phyloP scores from a whole-genome alignment of 2,888 invertebrate species.

The Metalampra italica region DNA sequence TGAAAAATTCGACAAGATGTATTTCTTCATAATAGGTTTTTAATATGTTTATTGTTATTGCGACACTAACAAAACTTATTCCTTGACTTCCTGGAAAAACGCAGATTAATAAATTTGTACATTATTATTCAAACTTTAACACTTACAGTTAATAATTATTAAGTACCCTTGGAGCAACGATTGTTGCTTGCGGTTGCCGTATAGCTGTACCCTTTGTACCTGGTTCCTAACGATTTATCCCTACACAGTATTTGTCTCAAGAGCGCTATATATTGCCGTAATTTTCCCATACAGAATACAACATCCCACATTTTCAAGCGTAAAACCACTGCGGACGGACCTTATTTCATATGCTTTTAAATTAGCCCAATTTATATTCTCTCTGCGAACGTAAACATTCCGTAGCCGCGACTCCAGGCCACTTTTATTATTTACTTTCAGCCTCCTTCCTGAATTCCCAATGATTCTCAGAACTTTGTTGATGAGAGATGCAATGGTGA shows the following conservation, averaged over 20 bases:
- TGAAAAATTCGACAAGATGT: too few relatives aligned
- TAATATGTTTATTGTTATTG: too few relatives aligned
- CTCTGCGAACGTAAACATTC: slow-evolving; percentile 35
- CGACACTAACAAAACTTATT: too few relatives aligned
- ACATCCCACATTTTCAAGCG: slow-evolving; percentile 2
- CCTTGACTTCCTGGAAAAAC: too few relatives aligned
- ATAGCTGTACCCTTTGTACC: too few relatives aligned
- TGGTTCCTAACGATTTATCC: not conserved
- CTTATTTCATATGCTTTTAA: slow-evolving; percentile 39
- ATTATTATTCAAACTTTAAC: too few relatives aligned
- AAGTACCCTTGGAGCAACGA: too few relatives aligned
- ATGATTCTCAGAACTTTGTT: slow-evolving; percentile 23
- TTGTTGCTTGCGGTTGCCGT: too few relatives aligned
- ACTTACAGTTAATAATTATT: too few relatives aligned
- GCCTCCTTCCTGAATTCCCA: slow-evolving; percentile 34
- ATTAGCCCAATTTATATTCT: slow-evolving; percentile 54
- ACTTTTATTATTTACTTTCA: slow-evolving; percentile 38
- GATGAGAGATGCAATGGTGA: slow-evolving; percentile 1
- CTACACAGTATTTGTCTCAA: slow-evolving; percentile 8
- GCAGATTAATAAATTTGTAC: too few relatives aligned
- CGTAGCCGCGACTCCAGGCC: slow-evolving; percentile 32
- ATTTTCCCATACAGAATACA: slow-evolving; percentile 3
- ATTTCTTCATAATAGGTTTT: too few relatives aligned
- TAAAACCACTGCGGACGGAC: slow-evolving; percentile 5
- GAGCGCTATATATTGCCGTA: slow-evolving; percentile 10